These are phyloP conservation scores for Vanessa cardui DNA, from an alignment of 2,888 invertebrate genomes.

Conservation along the genomic window DNA sequence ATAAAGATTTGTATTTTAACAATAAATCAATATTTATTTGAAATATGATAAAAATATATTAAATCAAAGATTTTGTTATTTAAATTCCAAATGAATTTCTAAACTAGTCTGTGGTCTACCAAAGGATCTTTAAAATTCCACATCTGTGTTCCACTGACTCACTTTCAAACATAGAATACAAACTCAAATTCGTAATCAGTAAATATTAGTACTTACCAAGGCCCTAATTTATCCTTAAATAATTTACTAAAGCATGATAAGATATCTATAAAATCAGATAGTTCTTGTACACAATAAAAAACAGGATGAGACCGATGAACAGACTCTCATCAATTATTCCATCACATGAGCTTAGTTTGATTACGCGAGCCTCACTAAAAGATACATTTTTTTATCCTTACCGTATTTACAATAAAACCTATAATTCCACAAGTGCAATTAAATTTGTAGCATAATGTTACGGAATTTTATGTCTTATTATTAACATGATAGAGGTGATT, in stretches of 20 bases:
- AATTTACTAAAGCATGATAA: neutral
- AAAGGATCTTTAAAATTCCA: no score
- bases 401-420: conserved; percentile 1
- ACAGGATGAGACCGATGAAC: conserved; percentile 10
- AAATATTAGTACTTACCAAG: no score
- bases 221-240: no score
- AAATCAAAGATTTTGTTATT: no score
- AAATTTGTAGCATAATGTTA: neutral
- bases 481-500: neutral
- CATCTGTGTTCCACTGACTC: no score
- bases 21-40: no score
- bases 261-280: neutral
- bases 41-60: no score
- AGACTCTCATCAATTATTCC: conserved; percentile 34
- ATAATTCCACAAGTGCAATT: conserved; percentile 6
- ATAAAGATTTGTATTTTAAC: no score
- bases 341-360: conserved; percentile 24
- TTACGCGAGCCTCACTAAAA: conserved; percentile 17
- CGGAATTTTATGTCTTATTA: neutral
- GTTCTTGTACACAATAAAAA: conserved; percentile 9
- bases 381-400: conserved; percentile 22
- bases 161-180: no score
- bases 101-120: no score
- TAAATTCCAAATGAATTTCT: no score
- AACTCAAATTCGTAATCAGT: no score